Evolutionary conservation across 1,140 invertebrate genomes (phyloP).

Genomic region (Macrobrachium nipponense): DNA sequence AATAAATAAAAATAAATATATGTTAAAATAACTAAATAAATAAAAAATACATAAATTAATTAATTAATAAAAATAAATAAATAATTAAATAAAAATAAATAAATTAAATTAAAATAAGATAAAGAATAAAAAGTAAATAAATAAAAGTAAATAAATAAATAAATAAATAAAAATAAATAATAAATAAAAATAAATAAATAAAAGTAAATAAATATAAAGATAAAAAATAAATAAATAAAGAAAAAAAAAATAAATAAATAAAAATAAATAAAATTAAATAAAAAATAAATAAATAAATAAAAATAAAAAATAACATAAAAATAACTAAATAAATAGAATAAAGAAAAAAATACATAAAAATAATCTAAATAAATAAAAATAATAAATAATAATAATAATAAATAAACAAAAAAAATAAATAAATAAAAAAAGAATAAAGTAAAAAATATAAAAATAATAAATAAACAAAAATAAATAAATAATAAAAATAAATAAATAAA

Average conservation of each 20-base stretch:
- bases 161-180: no score
- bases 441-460: no score
- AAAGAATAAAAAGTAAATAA: neutral
- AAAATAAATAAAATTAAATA: neutral
- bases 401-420: no score
- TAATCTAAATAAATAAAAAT: neutral
- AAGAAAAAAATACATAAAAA: neutral
- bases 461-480: no score
- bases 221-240: neutral
- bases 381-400: neutral
- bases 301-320: conserved; percentile 6
- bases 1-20: neutral
- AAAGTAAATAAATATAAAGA: no score
- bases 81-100: neutral
- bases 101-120: neutral
- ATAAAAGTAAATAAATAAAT: no score
- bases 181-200: no score
- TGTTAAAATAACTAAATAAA: neutral
- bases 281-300: neutral
- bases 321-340: neutral
- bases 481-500: no score
- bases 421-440: no score
- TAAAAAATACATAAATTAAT: neutral
- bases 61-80: neutral
- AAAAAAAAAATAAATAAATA: neutral